Conservation (phyloP, 2,888 invertebrate genomes). For the Netelia melanura region DNA sequence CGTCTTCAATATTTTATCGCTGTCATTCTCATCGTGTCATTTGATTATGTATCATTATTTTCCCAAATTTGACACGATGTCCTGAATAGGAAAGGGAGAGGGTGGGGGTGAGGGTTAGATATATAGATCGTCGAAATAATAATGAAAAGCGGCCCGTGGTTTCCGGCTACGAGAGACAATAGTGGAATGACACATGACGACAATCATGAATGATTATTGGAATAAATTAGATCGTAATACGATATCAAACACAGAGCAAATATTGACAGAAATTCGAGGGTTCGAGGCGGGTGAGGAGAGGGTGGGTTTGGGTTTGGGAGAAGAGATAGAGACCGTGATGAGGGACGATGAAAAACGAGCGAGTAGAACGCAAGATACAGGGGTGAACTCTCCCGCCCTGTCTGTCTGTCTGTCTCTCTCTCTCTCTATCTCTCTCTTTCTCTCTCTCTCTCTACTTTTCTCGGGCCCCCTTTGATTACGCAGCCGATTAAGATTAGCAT, state of each 20-base stretch:
- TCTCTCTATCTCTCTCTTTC: neutral
- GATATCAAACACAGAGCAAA: slow-evolving; percentile 68
- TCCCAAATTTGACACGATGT: no score
- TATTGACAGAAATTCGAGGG: slow-evolving; percentile 64
- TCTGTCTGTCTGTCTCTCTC: slow-evolving; percentile 8
- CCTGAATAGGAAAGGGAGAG: neutral
- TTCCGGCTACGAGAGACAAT: slow-evolving; percentile 14
- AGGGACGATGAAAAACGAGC: slow-evolving; percentile 34
- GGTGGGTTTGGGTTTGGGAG: neutral
- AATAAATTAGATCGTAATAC: slow-evolving; percentile 68
- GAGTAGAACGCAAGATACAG: slow-evolving; percentile 38
- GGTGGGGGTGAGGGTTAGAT: neutral
- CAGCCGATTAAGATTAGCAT: slow-evolving; percentile 71
- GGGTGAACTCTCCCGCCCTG: slow-evolving; percentile 33
- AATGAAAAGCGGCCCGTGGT: slow-evolving; percentile 25
- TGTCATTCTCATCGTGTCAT: no score
- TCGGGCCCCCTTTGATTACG: slow-evolving; percentile 65
- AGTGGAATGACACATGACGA: slow-evolving; percentile 38
- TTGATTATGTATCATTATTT: no score
- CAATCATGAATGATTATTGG: slow-evolving; percentile 65
- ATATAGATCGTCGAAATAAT: slow-evolving; percentile 48
- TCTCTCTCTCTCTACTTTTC: slow-evolving; percentile 44
- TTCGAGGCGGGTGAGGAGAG: slow-evolving; percentile 1
- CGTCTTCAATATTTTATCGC: no score
- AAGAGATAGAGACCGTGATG: slow-evolving; percentile 24